These are phyloP conservation scores for Rhodophaea formosa DNA, from an alignment of 2,888 invertebrate genomes.

Conservation along the genomic window DNA sequence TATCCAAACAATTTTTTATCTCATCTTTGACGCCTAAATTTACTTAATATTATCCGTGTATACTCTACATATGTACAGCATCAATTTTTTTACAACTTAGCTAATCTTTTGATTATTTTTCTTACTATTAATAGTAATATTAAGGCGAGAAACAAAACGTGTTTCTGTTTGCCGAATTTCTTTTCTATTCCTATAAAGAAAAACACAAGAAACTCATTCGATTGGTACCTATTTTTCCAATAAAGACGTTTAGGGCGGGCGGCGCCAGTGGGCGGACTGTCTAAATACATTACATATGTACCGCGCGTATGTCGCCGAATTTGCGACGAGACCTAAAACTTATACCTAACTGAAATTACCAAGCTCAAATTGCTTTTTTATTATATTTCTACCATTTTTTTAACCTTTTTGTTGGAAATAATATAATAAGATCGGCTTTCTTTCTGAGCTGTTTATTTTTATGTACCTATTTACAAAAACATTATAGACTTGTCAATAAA, in stretches of 20 bases:
- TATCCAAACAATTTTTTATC: too few species aligned
- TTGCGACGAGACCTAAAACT: background rate
- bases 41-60: too few species aligned
- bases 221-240: background rate
- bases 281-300: background rate
- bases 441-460: too few species aligned
- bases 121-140: too few species aligned
- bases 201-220: background rate
- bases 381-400: background rate
- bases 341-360: background rate
- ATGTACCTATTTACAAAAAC: too few species aligned
- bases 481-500: too few species aligned
- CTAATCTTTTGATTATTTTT: too few species aligned
- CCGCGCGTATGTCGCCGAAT: background rate
- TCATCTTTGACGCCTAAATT: too few species aligned
- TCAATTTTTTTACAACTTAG: background rate
- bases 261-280: slow-evolving; percentile 9
- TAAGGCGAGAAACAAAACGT: too few species aligned
- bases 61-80: background rate
- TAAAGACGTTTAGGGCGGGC: slow-evolving; percentile 12
- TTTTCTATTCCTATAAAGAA: background rate
- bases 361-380: background rate
- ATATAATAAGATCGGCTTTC: too few species aligned
- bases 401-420: too few species aligned
- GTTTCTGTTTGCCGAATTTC: too few species aligned